phyloP scores from a whole-genome alignment of 2,797 vertebrate species.

The Myotis daubentonii region DNA sequence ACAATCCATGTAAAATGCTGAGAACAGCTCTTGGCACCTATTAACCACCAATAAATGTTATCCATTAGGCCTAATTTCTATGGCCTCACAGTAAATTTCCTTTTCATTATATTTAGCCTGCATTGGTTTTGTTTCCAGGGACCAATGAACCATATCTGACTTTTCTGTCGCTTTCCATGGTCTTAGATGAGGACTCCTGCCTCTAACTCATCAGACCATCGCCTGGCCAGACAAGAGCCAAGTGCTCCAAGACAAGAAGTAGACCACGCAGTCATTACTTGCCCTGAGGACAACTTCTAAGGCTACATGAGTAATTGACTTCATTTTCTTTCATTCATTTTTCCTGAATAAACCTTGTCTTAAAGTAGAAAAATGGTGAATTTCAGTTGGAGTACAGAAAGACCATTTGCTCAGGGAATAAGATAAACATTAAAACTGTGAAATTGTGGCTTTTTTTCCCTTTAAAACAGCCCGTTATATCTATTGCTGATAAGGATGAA shows the following conservation, averaged over 20 bases:
- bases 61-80: not conserved
- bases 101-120: not conserved
- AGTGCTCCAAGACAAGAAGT: not conserved
- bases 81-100: not conserved
- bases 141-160: not conserved
- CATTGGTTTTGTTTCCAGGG: slow-evolving; percentile 22
- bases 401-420: slow-evolving; percentile 1
- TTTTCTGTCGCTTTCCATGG: not conserved
- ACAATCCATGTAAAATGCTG: not conserved
- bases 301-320: not conserved
- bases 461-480: not conserved
- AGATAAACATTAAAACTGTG: not conserved
- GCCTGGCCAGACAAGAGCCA: not conserved
- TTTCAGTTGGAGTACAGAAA: not conserved
- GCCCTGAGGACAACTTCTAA: not conserved
- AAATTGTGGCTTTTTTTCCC: not conserved
- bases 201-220: not conserved
- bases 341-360: not conserved
- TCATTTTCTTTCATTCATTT: not conserved
- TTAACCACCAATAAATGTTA: slow-evolving; percentile 21
- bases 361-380: not conserved
- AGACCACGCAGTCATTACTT: not conserved
- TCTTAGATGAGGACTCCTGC: not conserved
- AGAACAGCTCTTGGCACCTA: slow-evolving; percentile 2
- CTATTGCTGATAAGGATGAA: slow-evolving; percentile 29